Conservation (phyloP, 1,140 invertebrate species). For the Caenorhabditis tropicalis region DNA sequence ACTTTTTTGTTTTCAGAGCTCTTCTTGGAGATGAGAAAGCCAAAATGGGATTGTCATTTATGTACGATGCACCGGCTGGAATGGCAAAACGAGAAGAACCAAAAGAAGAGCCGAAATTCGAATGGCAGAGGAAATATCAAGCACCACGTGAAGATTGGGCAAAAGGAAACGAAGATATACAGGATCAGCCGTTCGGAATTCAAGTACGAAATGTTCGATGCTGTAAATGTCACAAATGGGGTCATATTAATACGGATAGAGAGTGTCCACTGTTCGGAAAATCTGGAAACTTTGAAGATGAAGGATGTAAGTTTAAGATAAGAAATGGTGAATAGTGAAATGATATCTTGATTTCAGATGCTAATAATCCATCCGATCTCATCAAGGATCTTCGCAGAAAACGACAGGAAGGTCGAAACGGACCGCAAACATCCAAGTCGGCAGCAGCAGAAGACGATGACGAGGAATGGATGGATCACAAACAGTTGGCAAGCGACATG, state of each 20-base stretch:
- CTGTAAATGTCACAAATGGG: too few species aligned
- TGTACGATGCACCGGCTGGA: too few species aligned
- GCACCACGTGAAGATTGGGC: conserved; percentile 85
- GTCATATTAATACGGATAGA: too few species aligned
- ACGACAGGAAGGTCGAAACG: conserved; percentile 43
- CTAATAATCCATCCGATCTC: conserved; percentile 70
- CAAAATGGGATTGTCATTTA: too few species aligned
- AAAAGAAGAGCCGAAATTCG: too few species aligned
- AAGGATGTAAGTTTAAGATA: conserved; percentile 64
- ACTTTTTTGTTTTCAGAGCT: conserved; percentile 78
- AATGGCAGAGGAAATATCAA: conserved; percentile 97
- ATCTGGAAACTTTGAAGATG: conserved; percentile 70
- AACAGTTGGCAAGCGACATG: conserved; percentile 53
- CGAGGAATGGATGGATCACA: conserved; percentile 53
- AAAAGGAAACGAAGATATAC: conserved; percentile 74
- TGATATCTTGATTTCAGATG: conserved; percentile 61
- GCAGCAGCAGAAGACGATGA: conserved; percentile 43
- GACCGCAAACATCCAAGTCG: background rate
- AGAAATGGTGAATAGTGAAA: background rate
- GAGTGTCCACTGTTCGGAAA: conserved; percentile 71
- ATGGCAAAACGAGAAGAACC: too few species aligned
- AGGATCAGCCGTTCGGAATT: conserved; percentile 98
- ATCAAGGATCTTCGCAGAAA: conserved; percentile 60
- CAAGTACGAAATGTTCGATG: too few species aligned
- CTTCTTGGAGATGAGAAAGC: conserved; percentile 97